Evolutionary conservation across 1,140 invertebrate species (phyloP), one percentile per base, ranked within the genome.

Genomic region (Paraescarpia echinospica): DNA sequence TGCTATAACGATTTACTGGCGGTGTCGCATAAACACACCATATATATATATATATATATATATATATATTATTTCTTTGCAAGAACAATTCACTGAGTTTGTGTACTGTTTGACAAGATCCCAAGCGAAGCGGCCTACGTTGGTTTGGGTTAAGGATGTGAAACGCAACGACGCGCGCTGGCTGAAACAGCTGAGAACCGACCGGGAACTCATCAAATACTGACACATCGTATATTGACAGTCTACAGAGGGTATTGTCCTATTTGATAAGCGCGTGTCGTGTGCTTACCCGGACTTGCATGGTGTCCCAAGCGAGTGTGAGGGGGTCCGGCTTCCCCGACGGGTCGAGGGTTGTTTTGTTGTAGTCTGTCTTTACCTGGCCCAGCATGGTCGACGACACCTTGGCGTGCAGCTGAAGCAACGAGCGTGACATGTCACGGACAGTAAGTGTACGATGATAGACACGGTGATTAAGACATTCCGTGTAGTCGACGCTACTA

Each of bases 231-330:
- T 27, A 77, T 18, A 77, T 27, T 27, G 59, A 77, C 59, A 12
- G 59, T 77, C 27, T 77, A 18, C 18, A 77, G 59, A 18, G 59
- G 59, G 27, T 18, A 77, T 77, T 77, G 59, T 77, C 27, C 22
- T 31, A 31, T 27, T 6, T 77, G 59, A 77, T 18, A 77, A 2
- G 59, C 4, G 9, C 41, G 22, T 27, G 33, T 35, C 91, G 35
- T 51, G 14, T n/a, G 33, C 91, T 91, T 34, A 93, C 93, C 93
- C 92, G 89, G 12, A 93, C 35, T 89, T 93, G 93, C 91, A 93
- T n/a, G 51, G 59, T 51, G 41, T 93, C 91, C 93, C 93, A 93
- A 31, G 93, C 91, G 33, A 48, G 35, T 31, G 93, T 93, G 35
- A 93, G 48, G 12, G 34, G 59, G 89, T 93, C 48, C 2, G 91